Evolutionary conservation across 2,888 invertebrate species (phyloP), one percentile per base, ranked within the genome.

Genomic region (Rosalia funebris): DNA sequence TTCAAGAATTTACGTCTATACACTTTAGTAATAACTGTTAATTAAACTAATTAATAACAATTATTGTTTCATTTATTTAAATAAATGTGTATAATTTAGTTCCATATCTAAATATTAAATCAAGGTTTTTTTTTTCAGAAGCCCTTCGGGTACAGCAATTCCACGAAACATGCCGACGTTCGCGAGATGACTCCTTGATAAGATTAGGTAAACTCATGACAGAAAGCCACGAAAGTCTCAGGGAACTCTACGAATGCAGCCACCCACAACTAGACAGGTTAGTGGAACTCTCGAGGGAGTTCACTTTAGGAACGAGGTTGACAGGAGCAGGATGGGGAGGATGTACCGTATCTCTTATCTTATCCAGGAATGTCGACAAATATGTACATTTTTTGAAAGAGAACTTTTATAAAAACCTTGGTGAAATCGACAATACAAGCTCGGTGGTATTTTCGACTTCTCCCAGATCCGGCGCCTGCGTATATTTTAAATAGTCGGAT

Each of bases 251-350:
- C 80, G 94, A 98, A 79, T 98, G 98, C 81, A 97, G 97, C 57
- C 95, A 96, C 83, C 86, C 89, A 0, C 89, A 91, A 73, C 84
- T 98, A 68, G 96, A 99, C 80, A 83, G 62, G 71, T 85, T 98
- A 15, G 93, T 96, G 14, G 84, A 89, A 20, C 81, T 91, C 75
- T 92, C 92, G 5, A 84, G 85, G 50, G 87, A 88, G 47, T 62
- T 76, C 32, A 70, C 80, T 14, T 83, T 87, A n/a, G 92, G 95
- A 37, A 92, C 94, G n/a, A 88, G 98, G 48, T 84, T 99, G 34
- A 98, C 98, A 1, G 99, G 98, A 31, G 98, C 98, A 72, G 91
- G 91, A 4, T 98, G 98, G 98, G 99, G 98, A 32, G 99, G 99
- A 2, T 98, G 98, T 81, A 88, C 91, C 54, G 96, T 99, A 9